Evolutionary conservation across 2,888 invertebrate species (phyloP).

Genomic region (Mystacides longicornis): DNA sequence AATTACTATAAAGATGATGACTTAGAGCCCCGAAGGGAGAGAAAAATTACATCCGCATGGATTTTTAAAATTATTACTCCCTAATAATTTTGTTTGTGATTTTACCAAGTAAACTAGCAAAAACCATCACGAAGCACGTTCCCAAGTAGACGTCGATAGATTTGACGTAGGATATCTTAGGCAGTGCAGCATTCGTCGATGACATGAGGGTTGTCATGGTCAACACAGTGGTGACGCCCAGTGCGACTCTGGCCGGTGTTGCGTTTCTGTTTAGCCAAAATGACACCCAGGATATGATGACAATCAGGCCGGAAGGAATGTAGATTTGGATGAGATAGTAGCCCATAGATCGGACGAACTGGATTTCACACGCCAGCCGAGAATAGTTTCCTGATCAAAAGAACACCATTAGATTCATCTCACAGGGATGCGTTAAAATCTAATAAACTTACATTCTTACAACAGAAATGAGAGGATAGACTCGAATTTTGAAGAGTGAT

Average conservation of each 20-base stretch:
- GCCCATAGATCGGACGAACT: constrained; percentile 96
- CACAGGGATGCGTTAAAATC: not conserved
- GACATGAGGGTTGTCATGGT: constrained; percentile 98
- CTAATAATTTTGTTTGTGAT: constrained; percentile 27
- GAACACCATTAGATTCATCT: not conserved
- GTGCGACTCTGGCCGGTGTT: constrained; percentile 86
- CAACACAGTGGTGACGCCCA: constrained; percentile 92
- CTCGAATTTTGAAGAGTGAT: too few species aligned
- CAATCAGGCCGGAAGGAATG: constrained; percentile 94
- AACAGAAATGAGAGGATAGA: not conserved
- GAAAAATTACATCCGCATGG: constrained; percentile 1
- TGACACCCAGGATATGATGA: constrained; percentile 95
- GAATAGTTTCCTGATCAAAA: constrained; percentile 81
- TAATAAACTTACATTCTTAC: not conserved
- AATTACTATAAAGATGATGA: too few species aligned
- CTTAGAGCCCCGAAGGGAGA: not conserved
- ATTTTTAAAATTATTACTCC: not conserved
- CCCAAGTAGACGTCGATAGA: constrained; percentile 96
- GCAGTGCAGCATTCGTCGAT: constrained; percentile 91
- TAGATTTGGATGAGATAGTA: constrained; percentile 98
- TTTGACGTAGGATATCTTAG: constrained; percentile 97
- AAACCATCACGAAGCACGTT: constrained; percentile 98
- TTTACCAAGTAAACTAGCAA: constrained; percentile 91
- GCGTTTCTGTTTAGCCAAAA: constrained; percentile 95
- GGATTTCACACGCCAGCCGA: constrained; percentile 91